Conservation (phyloP, 2,797 vertebrate genomes). For the Okamejei kenojei region DNA sequence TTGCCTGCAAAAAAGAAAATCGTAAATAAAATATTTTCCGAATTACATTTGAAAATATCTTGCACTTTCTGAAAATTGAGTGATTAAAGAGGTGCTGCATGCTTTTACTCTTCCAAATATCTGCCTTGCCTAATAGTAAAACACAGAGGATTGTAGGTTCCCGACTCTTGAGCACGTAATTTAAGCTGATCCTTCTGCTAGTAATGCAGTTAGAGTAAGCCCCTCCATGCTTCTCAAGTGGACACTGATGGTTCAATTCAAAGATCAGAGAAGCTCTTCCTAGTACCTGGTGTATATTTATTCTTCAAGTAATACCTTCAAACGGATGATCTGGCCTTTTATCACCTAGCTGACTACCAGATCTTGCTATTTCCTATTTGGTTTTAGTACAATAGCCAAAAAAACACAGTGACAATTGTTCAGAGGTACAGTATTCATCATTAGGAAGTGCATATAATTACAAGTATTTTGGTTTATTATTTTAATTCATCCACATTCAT, state of each 20-base stretch:
- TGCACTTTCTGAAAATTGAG: background rate
- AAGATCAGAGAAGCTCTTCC: background rate
- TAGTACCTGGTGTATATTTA: background rate
- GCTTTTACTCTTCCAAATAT: background rate
- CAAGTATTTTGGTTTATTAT: background rate
- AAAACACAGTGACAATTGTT: background rate
- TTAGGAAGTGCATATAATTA: background rate
- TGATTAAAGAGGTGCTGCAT: background rate
- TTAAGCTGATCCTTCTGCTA: background rate
- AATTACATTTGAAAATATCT: background rate
- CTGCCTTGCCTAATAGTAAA: background rate
- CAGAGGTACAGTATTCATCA: background rate
- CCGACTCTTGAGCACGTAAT: background rate
- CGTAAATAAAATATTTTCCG: background rate
- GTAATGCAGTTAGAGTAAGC: background rate
- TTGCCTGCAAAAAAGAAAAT: background rate
- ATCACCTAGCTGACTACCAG: background rate
- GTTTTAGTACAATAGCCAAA: background rate
- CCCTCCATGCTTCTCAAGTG: background rate
- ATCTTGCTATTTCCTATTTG: background rate
- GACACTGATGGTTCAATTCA: background rate
- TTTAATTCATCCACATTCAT: background rate
- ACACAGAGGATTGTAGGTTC: background rate
- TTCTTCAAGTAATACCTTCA: background rate
- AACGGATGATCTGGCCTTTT: background rate